Percentiles rank a stretch among this genome's conserved stretches.
These are phyloP conservation scores for Apeira syringaria DNA, from an alignment of 2,888 invertebrate genomes.

Conservation along the genomic window DNA sequence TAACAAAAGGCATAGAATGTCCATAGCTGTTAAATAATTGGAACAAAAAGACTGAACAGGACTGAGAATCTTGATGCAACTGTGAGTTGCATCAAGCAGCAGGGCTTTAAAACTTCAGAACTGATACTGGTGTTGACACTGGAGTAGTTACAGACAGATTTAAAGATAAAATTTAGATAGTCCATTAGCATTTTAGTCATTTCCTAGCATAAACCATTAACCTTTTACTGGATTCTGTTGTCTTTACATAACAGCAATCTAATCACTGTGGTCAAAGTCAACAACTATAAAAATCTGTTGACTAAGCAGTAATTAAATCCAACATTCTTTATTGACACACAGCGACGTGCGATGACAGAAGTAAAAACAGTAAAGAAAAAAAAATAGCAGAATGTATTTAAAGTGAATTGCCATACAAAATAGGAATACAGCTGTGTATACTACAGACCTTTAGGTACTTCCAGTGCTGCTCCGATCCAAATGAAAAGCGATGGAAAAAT, in stretches of 20 bases:
- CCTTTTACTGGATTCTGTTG: too few species aligned
- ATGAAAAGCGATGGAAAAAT: conserved; percentile 66
- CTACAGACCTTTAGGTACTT: conserved; percentile 91
- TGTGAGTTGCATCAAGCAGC: too few species aligned
- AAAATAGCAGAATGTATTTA: conserved; percentile 8
- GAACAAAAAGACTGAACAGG: too few species aligned
- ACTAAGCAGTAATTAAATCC: conserved; percentile 6
- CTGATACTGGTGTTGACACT: too few species aligned
- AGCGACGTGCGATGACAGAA: conserved; percentile 17
- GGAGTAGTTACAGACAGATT: too few species aligned
- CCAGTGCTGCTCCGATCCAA: conserved; percentile 87
- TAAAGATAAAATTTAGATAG: too few species aligned
- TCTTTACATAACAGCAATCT: conserved; percentile 5
- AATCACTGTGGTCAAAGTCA: conserved; percentile 6
- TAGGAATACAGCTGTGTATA: conserved; percentile 53
- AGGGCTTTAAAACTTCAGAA: too few species aligned
- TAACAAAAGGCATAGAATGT: too few species aligned
- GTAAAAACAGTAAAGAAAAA: conserved; percentile 7
- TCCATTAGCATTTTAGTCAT: too few species aligned
- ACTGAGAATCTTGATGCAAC: too few species aligned
- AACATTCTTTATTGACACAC: conserved; percentile 14
- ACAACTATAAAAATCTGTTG: conserved; percentile 14
- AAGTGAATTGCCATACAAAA: conserved; percentile 9
- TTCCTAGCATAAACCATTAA: too few species aligned
- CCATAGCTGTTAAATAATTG: too few species aligned